These are phyloP conservation scores for Parasteatoda tepidariorum DNA, from an alignment of 1,140 invertebrate species.

Conservation along the genomic window DNA sequence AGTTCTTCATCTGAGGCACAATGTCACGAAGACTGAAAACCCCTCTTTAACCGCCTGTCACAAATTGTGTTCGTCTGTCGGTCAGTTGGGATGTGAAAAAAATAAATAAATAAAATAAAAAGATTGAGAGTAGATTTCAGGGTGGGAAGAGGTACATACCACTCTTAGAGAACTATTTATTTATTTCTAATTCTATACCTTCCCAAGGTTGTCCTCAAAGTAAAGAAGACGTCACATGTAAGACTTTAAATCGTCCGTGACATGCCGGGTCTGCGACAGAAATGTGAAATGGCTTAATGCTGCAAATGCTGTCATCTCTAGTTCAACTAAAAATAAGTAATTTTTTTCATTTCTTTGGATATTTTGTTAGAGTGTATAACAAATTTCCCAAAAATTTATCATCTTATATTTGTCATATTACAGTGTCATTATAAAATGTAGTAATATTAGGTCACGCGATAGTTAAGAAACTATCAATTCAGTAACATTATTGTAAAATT, in stretches of 20 bases:
- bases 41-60: slow-evolving; percentile 52
- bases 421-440: too few species aligned
- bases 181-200: slow-evolving; percentile 1
- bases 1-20: background rate
- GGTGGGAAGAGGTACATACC: slow-evolving; percentile 8
- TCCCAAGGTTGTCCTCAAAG: background rate
- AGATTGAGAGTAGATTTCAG: background rate
- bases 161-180: background rate
- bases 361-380: too few species aligned
- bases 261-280: background rate
- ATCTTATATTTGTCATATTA: too few species aligned
- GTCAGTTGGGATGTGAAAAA: slow-evolving; percentile 1
- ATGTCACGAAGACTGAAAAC: slow-evolving; percentile 47
- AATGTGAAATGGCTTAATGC: slow-evolving; percentile 30
- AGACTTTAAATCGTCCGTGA: slow-evolving; percentile 22
- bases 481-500: too few species aligned
- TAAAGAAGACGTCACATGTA: slow-evolving; percentile 11
- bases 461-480: too few species aligned
- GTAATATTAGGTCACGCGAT: too few species aligned
- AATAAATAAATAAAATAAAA: too few species aligned
- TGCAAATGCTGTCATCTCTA: background rate
- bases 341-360: background rate
- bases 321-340: background rate
- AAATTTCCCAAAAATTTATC: too few species aligned
- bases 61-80: slow-evolving; percentile 32